Base-by-base conservation (phyloP, 2,113 vertebrate genomes). In the Lamprotornis superbus region DNA sequence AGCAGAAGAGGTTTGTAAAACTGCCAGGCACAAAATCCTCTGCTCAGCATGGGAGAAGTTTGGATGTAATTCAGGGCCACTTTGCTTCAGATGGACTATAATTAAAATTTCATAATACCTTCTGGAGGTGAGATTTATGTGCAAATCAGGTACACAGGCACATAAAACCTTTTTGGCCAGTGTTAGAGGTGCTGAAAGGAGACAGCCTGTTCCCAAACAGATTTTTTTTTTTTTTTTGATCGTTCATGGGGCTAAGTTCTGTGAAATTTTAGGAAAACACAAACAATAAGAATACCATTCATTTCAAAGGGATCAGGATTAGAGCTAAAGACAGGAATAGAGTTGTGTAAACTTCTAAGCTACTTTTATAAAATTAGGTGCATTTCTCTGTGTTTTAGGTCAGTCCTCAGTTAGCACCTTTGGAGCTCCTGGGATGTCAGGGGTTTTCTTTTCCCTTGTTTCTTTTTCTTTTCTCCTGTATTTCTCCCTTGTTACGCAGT, bases 101-200 rank as follows among this genome's bases (percentile, higher is more conserved):
- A 90, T 89, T 85, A 85, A 69, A 92, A 93, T 73, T 63, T 55
- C 39, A 35, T 50, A 83, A 30, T 57, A 47, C n/a, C 56, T 94
- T 82, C 55, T 69, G 67, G 65, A 74, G 56, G 63, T 30, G 55
- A 59, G 78, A 77, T 52, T 67, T 70, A 21, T 17, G 27, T 70
- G 91, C 70, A 83, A 71, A 68, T 70, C n/a, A 37, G 59, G 39
- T 22, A 24, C 15, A 40, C 18, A 61, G 50, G 16, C 13, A 2
- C 61, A 25, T n/a, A 68, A 94, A 92, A 30, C 39, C 46, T 33
- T 82, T 71, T 80, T 87, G 80, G 69, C 69, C 33, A 35, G 53
- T 2, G 0, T n/a, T 56, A n/a, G 20, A 63, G 22, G 11, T 55
- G 60, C 59, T 64, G 65, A 94, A 92, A 94, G 0, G 8, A 95